Evolutionary conservation across 1,140 invertebrate genomes (phyloP), one percentile per base, ranked within the genome.

Genomic region (Sycobia sp.): DNA sequence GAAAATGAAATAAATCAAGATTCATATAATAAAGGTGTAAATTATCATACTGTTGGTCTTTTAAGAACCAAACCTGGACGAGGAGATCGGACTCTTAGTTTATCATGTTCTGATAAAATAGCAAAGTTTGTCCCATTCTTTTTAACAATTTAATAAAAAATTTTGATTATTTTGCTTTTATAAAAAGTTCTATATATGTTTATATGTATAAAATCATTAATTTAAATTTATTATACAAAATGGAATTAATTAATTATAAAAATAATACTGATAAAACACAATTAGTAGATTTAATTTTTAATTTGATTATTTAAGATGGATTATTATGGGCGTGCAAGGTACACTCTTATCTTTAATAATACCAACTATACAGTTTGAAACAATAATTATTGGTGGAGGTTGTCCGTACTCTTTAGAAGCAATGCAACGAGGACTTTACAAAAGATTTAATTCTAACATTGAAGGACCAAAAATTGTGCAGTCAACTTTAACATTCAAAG

Each of bases 31-130:
- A 65, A 79, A 29, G 91, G 91, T 10, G 41, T 64, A 9, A 75
- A 85, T 25, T 94, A 91, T 77, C 93, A 95, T 73, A 72, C 82
- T 11, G 73, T 87, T 1, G 91, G 91, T 18, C 87, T 86, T 38
- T 84, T 96, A 9, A 84, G 95, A 50, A 96, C 89, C 3, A 98
- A 98, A 80, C 96, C 96, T 44, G 96, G 96, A 0, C 82, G 94
- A 73, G 96, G 96, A 0, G 90, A 95, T 76, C 89, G 88, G 43
- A 97, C 96, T 2, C 73, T 92, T 13, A 96, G 92, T 39, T 86
- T 96, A 65, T 96, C 92, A 1, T 97, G 95, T 78, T 96, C 93
- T 78, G 95, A 98, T 80, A 98, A 97, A 84, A 82, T 97, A 2
- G 87, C 92, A 8, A 82, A 79, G 78, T 80, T 68, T 69, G 69